Evolutionary conservation across 2,797 vertebrate genomes (phyloP).

Genomic region (Ispidina picta): DNA sequence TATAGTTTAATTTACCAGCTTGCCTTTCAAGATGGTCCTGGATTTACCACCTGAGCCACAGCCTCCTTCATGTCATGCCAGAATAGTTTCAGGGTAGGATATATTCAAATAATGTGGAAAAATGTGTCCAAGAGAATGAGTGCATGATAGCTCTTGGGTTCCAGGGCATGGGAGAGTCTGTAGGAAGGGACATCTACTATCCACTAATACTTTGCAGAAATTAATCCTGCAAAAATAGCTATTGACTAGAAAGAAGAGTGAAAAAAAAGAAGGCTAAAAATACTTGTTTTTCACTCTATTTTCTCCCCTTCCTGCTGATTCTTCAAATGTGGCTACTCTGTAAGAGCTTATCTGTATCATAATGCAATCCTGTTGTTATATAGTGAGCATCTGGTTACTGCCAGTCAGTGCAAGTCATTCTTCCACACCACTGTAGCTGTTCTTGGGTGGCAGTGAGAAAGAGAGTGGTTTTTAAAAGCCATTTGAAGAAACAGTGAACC

Average conservation of each 20-base stretch:
- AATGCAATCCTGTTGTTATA: neutral
- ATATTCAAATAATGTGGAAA: conserved; percentile 42
- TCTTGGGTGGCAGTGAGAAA: neutral
- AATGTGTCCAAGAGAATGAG: conserved; percentile 16
- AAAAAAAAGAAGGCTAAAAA: neutral
- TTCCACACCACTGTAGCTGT: neutral
- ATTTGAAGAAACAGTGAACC: neutral
- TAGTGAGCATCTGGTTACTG: neutral
- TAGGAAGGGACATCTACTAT: neutral
- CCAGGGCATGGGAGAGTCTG: neutral
- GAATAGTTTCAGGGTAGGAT: conserved; percentile 22
- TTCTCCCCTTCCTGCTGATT: neutral
- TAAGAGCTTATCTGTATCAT: neutral
- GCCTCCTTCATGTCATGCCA: conserved; percentile 58
- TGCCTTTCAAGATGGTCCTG: conserved; percentile 55
- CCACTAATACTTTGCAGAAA: neutral
- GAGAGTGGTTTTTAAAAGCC: neutral
- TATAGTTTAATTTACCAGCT: conserved; percentile 37
- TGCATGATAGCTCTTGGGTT: neutral
- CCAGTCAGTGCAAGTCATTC: neutral
- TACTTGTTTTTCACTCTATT: neutral
- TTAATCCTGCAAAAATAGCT: neutral
- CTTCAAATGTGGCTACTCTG: neutral
- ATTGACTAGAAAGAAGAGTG: neutral
- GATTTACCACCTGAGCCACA: conserved; percentile 62